Percentiles rank a stretch among this genome's conserved stretches.
phyloP scores from a whole-genome alignment of 2,888 invertebrate genomes.

The Gasteruption jaculator region DNA sequence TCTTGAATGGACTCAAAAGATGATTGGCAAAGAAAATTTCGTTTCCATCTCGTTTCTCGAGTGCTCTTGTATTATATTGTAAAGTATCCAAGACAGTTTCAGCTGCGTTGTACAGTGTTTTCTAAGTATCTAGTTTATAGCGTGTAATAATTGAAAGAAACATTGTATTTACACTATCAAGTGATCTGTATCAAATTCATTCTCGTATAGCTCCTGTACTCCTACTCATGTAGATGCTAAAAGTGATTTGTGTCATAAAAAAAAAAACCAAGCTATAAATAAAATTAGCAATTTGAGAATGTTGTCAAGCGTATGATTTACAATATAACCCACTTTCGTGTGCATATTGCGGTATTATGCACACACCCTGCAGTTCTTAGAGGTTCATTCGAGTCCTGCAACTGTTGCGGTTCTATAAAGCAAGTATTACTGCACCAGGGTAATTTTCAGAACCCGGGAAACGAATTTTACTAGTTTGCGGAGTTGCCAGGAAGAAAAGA shows the following conservation, averaged over 20 bases:
- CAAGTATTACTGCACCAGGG: no score
- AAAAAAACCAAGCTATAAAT: conserved; percentile 49
- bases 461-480: no score
- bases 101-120: conserved; percentile 52
- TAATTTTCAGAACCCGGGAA: no score
- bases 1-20: no score
- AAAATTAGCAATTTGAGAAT: conserved; percentile 51
- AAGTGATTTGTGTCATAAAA: conserved; percentile 52
- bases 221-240: conserved; percentile 52
- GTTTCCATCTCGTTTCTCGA: conserved; percentile 28
- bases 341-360: no score
- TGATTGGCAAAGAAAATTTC: no score
- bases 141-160: conserved; percentile 48
- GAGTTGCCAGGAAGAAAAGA: no score
- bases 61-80: conserved; percentile 50
- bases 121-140: conserved; percentile 52
- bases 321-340: no score
- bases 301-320: conserved; percentile 32
- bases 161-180: conserved; percentile 51
- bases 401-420: no score
- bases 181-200: conserved; percentile 53
- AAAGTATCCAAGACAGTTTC: conserved; percentile 50
- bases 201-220: conserved; percentile 51
- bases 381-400: no score
- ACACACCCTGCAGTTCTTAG: no score